These are phyloP conservation scores for Mastacembelus armatus DNA, from an alignment of 2,797 vertebrate species.

Conservation along the genomic window DNA sequence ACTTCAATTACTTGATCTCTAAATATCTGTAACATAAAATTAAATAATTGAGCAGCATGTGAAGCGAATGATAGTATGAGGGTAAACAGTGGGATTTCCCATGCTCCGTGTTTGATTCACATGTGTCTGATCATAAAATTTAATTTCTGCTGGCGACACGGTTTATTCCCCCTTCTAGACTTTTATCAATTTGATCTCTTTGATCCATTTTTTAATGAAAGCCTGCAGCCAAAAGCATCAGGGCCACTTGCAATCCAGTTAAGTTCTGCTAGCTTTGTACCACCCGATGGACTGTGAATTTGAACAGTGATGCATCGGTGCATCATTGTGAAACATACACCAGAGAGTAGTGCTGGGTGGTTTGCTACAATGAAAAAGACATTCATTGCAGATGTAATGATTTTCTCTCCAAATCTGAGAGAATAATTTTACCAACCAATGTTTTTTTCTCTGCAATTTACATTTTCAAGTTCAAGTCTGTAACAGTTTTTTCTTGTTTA, in stretches of 20 bases:
- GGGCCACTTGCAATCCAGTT: conserved; percentile 48
- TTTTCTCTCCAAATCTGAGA: background rate
- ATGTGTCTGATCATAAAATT: conserved; percentile 58
- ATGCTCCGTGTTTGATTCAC: conserved; percentile 57
- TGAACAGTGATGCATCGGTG: conserved; percentile 47
- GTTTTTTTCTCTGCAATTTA: too few species aligned
- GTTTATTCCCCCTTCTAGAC: conserved; percentile 48
- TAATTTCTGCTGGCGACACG: conserved; percentile 59
- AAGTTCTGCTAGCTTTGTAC: conserved; percentile 53
- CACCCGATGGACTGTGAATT: conserved; percentile 46
- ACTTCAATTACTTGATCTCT: conserved; percentile 39
- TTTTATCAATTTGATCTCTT: conserved; percentile 71
- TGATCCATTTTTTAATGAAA: conserved; percentile 73
- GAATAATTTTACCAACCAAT: background rate
- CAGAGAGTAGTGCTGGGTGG: conserved; percentile 22
- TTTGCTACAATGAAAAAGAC: conserved; percentile 13
- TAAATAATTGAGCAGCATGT: conserved; percentile 50
- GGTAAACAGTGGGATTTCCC: conserved; percentile 55
- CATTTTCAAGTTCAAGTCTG: too few species aligned
- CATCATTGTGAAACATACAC: conserved; percentile 40
- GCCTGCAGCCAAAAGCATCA: conserved; percentile 63
- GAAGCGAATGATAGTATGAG: conserved; percentile 31
- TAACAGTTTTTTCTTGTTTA: background rate
- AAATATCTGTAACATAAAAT: conserved; percentile 49
- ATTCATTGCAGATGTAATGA: conserved; percentile 15